Evolutionary conservation across 1,140 invertebrate species (phyloP).

Genomic region (Danaus melanippus): DNA sequence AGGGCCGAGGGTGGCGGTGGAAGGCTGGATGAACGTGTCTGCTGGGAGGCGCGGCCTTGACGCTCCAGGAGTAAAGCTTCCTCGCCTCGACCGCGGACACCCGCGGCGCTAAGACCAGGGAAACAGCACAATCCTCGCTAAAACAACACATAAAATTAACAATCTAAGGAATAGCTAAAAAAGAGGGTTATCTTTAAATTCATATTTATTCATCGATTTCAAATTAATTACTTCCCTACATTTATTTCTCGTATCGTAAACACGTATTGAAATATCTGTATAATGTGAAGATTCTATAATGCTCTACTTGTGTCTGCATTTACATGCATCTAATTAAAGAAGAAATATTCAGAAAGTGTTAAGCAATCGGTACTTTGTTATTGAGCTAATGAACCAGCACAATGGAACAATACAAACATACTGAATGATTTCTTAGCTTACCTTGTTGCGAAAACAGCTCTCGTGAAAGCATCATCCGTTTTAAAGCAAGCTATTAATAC

Average conservation of each 20-base stretch:
- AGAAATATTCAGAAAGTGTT: not conserved
- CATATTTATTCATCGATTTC: too few species aligned
- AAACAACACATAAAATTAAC: too few species aligned
- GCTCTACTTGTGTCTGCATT: too few species aligned
- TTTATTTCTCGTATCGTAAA: too few species aligned
- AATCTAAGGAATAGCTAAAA: too few species aligned
- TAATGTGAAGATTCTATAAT: too few species aligned
- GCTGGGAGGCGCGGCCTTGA: constrained; percentile 82
- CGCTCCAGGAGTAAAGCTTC: constrained; percentile 83
- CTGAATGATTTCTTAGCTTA: constrained; percentile 14
- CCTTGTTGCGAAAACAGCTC: constrained; percentile 13
- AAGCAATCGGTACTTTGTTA: constrained; percentile 5
- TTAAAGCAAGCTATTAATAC: constrained; percentile 3
- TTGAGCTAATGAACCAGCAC: constrained; percentile 13
- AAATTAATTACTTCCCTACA: too few species aligned
- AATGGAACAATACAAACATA: constrained; percentile 10
- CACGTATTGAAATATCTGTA: too few species aligned
- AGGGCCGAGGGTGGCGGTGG: constrained; percentile 77
- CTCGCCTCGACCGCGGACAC: constrained; percentile 73
- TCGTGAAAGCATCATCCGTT: constrained; percentile 10
- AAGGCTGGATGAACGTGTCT: constrained; percentile 72
- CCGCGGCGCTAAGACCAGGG: constrained; percentile 84
- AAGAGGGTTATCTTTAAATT: too few species aligned
- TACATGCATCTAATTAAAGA: too few species aligned
- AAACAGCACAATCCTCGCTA: constrained; percentile 89